phyloP scores from a whole-genome alignment of 2,113 vertebrate species.

The Euleptes europaea region DNA sequence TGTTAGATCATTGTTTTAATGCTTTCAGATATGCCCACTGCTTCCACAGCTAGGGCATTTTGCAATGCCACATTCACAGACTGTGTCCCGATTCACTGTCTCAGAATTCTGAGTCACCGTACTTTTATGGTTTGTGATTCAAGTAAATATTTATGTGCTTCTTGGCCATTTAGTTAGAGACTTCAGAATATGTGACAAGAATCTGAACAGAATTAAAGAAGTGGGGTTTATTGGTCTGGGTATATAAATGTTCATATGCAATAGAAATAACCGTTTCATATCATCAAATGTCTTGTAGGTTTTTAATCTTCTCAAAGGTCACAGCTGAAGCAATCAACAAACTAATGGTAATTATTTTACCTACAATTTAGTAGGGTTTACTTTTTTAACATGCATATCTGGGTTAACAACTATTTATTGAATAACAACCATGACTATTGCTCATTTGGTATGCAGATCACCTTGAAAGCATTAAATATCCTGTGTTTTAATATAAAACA shows the following conservation, averaged over 20 bases:
- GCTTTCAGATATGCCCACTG: neutral
- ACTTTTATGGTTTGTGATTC: conserved; percentile 34
- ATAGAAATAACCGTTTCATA: conserved; percentile 15
- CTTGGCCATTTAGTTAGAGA: neutral
- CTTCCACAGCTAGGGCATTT: neutral
- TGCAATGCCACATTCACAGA: neutral
- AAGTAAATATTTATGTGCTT: neutral
- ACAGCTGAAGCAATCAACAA: conserved; percentile 7
- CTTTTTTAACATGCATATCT: conserved; percentile 9
- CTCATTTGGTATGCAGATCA: conserved; percentile 1
- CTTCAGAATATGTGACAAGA: accelerated
- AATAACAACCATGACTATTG: conserved; percentile 9
- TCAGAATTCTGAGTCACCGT: accelerated
- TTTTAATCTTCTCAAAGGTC: conserved; percentile 27
- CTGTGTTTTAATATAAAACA: neutral
- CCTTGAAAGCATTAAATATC: neutral
- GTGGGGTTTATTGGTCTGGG: neutral
- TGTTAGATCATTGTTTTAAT: conserved; percentile 26
- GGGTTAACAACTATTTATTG: neutral
- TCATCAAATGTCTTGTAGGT: neutral
- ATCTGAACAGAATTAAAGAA: neutral
- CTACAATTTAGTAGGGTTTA: conserved; percentile 27
- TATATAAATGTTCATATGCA: accelerated
- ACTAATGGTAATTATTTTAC: conserved; percentile 49
- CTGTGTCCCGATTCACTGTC: neutral